These are phyloP conservation scores for Limosa lapponica DNA, from an alignment of 2,797 vertebrate genomes.

Conservation along the genomic window DNA sequence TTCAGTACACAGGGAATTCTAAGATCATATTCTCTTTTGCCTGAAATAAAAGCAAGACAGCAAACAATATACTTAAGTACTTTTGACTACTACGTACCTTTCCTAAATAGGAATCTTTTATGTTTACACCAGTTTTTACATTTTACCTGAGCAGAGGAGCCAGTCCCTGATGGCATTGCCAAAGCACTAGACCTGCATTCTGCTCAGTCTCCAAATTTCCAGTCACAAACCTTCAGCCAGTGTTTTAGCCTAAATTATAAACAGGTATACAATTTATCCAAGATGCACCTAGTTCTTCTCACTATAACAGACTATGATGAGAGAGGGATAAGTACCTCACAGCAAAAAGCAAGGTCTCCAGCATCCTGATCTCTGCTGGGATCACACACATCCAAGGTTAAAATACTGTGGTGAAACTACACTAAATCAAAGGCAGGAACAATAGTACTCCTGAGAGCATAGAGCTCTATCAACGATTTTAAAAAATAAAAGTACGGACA, in stretches of 20 bases:
- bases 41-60: not conserved
- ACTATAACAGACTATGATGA: not conserved
- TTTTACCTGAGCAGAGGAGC: not conserved
- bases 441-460: not conserved
- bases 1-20: not conserved
- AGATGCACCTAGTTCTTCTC: not conserved
- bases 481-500: not conserved
- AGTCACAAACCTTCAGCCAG: not conserved
- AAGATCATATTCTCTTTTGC: not conserved
- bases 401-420: not conserved
- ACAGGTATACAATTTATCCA: not conserved
- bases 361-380: not conserved
- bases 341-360: not conserved
- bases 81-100: not conserved
- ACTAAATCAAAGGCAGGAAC: not conserved
- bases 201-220: not conserved
- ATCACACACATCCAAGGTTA: not conserved
- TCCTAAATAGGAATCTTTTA: not conserved
- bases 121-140: not conserved
- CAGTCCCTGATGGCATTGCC: not conserved
- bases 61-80: not conserved
- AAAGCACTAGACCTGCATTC: not conserved
- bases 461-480: accelerated
- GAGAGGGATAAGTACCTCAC: not conserved
- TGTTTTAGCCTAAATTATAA: not conserved